These are phyloP conservation scores for Callorhinus ursinus DNA, from an alignment of 2,113 vertebrate species.

Conservation along the genomic window DNA sequence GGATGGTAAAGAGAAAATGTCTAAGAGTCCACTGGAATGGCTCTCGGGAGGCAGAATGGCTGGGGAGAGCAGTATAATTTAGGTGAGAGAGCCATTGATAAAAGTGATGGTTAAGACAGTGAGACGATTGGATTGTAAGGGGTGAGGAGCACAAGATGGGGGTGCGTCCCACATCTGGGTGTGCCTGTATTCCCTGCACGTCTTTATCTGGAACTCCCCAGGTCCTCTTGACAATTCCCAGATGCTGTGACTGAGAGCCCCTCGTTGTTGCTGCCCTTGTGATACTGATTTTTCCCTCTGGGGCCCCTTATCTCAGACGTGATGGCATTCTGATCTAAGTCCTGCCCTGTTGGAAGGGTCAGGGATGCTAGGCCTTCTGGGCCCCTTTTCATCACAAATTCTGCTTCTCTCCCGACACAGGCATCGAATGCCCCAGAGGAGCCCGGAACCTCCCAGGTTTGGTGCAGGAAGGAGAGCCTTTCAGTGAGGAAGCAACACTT, in stretches of 20 bases:
- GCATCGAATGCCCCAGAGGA: constrained; percentile 97
- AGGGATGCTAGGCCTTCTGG: background rate
- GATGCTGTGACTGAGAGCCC: background rate
- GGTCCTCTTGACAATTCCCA: too few species aligned
- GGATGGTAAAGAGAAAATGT: background rate
- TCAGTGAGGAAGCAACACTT: constrained; percentile 95
- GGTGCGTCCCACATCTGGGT: background rate
- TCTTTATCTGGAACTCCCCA: background rate
- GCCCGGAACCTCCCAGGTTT: constrained; percentile 92
- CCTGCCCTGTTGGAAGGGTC: background rate
- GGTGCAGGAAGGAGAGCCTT: constrained; percentile 94
- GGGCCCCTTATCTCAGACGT: background rate
- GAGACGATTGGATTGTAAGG: background rate
- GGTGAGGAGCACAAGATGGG: background rate
- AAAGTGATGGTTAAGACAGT: background rate
- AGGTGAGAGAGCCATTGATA: background rate
- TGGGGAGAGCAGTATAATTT: background rate
- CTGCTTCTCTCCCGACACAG: constrained; percentile 82
- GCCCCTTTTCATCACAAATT: constrained; percentile 25
- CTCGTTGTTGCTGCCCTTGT: background rate
- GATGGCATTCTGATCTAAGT: background rate
- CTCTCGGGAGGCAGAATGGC: background rate
- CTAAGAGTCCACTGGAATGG: background rate
- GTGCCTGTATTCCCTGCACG: background rate
- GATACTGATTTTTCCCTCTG: background rate